Percentiles rank a stretch among this genome's conserved stretches.
Conservation (phyloP, 2,888 invertebrate genomes). For the Leistus spinibarbis region DNA sequence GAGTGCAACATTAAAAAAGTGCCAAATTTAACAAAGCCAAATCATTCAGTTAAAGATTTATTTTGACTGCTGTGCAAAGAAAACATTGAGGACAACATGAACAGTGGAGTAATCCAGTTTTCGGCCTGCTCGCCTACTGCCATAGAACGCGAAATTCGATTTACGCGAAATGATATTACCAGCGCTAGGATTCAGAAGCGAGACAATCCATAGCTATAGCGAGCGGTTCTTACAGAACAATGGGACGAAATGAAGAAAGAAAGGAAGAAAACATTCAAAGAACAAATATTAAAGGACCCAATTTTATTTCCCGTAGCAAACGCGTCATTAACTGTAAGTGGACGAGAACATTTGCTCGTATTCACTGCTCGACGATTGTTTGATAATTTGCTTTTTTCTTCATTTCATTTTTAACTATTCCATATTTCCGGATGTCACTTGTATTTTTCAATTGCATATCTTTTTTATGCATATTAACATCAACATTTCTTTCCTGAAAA, state of each 20-base stretch:
- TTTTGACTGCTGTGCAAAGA: neutral
- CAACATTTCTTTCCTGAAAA: neutral
- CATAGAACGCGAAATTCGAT: slow-evolving; percentile 30
- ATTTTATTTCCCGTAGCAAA: slow-evolving; percentile 31
- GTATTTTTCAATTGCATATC: neutral
- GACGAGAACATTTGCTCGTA: slow-evolving; percentile 30
- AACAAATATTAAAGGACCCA: slow-evolving; percentile 33
- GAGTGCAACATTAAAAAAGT: too few species aligned
- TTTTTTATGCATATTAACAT: neutral
- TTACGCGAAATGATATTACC: slow-evolving; percentile 32
- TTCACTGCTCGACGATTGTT: slow-evolving; percentile 4
- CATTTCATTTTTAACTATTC: neutral
- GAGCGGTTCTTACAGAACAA: neutral
- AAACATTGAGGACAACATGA: slow-evolving; percentile 6
- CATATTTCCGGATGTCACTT: neutral
- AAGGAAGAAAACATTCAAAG: slow-evolving; percentile 24
- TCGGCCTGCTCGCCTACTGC: slow-evolving; percentile 1
- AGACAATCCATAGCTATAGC: neutral
- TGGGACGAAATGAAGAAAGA: neutral
- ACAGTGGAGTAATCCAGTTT: slow-evolving; percentile 24
- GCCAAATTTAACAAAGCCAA: neutral
- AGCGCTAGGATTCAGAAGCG: slow-evolving; percentile 15
- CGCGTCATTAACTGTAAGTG: slow-evolving; percentile 35
- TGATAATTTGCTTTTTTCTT: neutral
- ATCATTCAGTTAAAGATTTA: neutral